Evolutionary conservation across 2,113 vertebrate species (phyloP), one percentile per base, ranked within the genome.

Genomic region (Geothlypis trichas): DNA sequence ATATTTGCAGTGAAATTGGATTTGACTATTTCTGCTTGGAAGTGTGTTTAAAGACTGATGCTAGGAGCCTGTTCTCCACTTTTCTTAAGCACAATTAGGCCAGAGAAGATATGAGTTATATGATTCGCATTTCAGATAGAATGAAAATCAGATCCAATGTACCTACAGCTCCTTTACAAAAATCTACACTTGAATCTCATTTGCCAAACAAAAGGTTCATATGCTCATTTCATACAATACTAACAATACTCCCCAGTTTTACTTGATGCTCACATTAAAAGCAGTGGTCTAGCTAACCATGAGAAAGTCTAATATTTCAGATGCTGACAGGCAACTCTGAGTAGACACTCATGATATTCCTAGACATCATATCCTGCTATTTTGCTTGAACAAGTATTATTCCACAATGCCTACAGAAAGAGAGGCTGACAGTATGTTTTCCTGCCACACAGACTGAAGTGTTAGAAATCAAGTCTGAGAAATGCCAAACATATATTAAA

Each of bases 401-500:
- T 95, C 59, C 68, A 65, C 55, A 81, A 78, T 10, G 20, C 18
- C 91, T 91, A 71, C 21, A 79, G 91, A 97, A 94, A 83, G 28
- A 57, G 68, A 88, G 13, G 44, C 30, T 89, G 24, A 37, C 42
- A 62, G 59, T 74, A 42, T 55, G 33, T 94, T 71, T 95, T 74
- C 76, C 85, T 46, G 6, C 13, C 68, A 69, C 65, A n/a, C 44
- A 73, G 35, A 73, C 47, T 83, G 26, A 95, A 87, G 41, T 72
- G 23, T 75, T 91, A 93, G 46, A 92, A 96, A 95, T 88, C 57
- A 93, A 59, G 67, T 71, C 71, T 94, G 55, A 94, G 63, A 95
- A 90, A 84, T 35, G 62, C 54, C 58, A 76, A 82, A 96, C 62
- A 84, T 59, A 72, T 87, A 84, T 84, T 95, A 92, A 93, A 94